A percentile compares a stretch with the other conserved stretches of the same genome.
These are phyloP conservation scores for Serilophus lunatus DNA, from an alignment of 2,113 vertebrate species.

Conservation along the genomic window DNA sequence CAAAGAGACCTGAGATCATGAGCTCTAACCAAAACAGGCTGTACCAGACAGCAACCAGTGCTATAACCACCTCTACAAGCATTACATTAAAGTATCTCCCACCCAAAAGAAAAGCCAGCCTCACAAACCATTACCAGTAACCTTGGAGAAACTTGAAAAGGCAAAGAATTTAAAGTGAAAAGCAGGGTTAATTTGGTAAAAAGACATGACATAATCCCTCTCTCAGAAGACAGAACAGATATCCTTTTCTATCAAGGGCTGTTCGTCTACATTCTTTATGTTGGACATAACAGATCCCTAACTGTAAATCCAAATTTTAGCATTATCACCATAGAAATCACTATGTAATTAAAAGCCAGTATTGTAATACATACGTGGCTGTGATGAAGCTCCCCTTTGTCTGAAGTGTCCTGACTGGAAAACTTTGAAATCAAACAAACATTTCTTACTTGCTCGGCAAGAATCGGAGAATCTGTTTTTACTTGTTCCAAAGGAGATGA, in stretches of 20 bases:
- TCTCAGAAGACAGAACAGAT: not conserved
- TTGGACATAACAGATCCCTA: not conserved
- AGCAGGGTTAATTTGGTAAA: not conserved
- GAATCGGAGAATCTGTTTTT: constrained; percentile 59
- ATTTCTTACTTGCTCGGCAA: constrained; percentile 74
- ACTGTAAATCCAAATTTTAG: not conserved
- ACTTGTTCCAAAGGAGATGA: constrained; percentile 72
- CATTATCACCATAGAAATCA: not conserved
- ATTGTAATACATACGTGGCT: constrained; percentile 19
- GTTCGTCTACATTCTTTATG: not conserved
- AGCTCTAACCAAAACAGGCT: not conserved
- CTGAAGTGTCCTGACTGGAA: constrained; percentile 33
- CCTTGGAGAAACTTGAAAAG: not conserved
- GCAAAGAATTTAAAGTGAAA: not conserved
- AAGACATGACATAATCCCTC: not conserved
- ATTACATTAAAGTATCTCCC: not conserved
- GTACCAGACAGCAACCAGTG: not conserved
- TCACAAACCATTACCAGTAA: not conserved
- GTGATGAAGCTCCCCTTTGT: constrained; percentile 34
- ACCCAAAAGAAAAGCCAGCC: not conserved
- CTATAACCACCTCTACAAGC: not conserved
- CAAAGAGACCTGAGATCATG: not conserved
- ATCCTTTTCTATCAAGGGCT: not conserved
- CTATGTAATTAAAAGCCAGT: not conserved
- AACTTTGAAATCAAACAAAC: constrained; percentile 46